Percentiles rank a stretch among this genome's conserved stretches.
phyloP scores from a whole-genome alignment of 2,888 invertebrate species.

The Andricus quercusramuli region DNA sequence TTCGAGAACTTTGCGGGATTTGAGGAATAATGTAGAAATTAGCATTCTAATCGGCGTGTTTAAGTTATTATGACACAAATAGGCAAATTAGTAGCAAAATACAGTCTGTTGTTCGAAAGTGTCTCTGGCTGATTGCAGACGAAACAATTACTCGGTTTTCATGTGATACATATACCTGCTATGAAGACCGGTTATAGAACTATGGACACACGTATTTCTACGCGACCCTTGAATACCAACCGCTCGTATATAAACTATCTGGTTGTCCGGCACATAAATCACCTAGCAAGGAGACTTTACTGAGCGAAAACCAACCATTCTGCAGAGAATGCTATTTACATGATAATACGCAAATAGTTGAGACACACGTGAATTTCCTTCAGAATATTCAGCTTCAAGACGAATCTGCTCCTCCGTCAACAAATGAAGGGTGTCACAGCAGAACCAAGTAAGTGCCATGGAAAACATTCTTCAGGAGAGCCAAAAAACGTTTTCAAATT shows the following conservation, averaged over 20 bases:
- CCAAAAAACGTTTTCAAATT: no score
- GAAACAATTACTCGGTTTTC: background rate
- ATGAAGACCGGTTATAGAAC: slow-evolving; percentile 8
- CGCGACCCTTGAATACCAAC: slow-evolving; percentile 10
- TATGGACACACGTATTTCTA: slow-evolving; percentile 8
- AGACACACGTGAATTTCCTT: slow-evolving; percentile 2
- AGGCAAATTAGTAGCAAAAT: no score
- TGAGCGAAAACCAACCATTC: slow-evolving; percentile 32
- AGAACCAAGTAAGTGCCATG: no score
- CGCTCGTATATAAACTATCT: slow-evolving; percentile 20
- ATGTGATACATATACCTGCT: background rate
- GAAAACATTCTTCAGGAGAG: no score
- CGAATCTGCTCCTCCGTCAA: background rate
- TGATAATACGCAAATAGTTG: slow-evolving; percentile 12
- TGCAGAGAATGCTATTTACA: slow-evolving; percentile 19
- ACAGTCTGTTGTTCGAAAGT: background rate
- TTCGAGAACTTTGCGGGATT: no score
- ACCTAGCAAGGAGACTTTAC: slow-evolving; percentile 3
- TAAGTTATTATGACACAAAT: no score
- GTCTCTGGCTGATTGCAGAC: background rate
- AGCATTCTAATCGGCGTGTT: no score
- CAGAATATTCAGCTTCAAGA: background rate
- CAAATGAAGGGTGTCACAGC: background rate
- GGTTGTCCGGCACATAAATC: slow-evolving; percentile 30
- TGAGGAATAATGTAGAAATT: no score